phyloP scores from a whole-genome alignment of 2,888 invertebrate genomes.

The Buathra laborator region DNA sequence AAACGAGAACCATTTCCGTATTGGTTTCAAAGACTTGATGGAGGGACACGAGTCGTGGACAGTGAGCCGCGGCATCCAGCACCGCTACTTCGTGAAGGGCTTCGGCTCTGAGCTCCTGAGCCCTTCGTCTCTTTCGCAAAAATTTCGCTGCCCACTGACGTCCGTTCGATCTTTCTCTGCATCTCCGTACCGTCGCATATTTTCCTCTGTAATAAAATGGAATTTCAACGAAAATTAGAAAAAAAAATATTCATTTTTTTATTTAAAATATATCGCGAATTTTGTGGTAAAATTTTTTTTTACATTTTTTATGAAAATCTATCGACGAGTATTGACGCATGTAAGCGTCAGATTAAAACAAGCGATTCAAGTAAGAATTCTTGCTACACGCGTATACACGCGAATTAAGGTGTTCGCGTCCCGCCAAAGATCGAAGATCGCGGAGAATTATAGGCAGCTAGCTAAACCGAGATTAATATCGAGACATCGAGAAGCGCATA shows the following conservation, averaged over 20 bases:
- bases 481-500: conserved; percentile 55
- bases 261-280: too few species aligned
- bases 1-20: conserved; percentile 87
- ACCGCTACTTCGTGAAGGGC: conserved; percentile 86
- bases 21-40: conserved; percentile 88
- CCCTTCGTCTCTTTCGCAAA: conserved; percentile 95
- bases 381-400: neutral
- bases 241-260: conserved; percentile 2
- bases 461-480: conserved; percentile 73
- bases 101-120: conserved; percentile 88
- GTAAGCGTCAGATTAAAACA: neutral
- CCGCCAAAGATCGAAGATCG: conserved; percentile 60
- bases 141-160: conserved; percentile 98
- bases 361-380: conserved; percentile 13
- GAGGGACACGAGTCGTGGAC: conserved; percentile 87
- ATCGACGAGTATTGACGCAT: neutral
- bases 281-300: too few species aligned
- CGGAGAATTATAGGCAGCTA: conserved; percentile 64
- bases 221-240: neutral
- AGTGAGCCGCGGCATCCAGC: conserved; percentile 86
- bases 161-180: conserved; percentile 94
- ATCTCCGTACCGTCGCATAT: conserved; percentile 97
- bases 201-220: conserved; percentile 93
- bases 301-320: neutral
- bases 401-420: conserved; percentile 19